Evolutionary conservation across 2,113 vertebrate species (phyloP).

Genomic region (Otocyon megalotis): DNA sequence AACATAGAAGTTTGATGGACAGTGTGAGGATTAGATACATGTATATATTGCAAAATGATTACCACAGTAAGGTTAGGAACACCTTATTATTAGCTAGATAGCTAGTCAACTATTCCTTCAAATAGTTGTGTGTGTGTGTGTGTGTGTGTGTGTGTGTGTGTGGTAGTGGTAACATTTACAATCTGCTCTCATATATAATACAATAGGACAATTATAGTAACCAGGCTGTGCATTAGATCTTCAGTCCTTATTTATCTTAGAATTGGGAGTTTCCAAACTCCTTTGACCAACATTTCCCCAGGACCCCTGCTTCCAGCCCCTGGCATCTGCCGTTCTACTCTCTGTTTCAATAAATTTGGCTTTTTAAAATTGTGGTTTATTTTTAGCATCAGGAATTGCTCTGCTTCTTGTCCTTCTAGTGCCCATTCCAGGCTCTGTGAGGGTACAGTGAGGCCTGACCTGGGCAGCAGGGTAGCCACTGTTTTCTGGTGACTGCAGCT

Average conservation of each 20-base stretch:
- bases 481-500: not conserved
- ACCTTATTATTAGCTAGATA: too few relatives aligned
- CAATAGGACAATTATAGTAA: not conserved
- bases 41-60: not conserved
- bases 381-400: not conserved
- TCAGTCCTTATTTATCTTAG: not conserved
- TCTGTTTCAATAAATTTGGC: not conserved
- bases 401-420: not conserved
- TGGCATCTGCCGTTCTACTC: not conserved
- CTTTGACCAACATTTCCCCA: not conserved
- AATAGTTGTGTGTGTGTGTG: not conserved
- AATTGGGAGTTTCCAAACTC: not conserved
- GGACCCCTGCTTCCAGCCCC: not conserved
- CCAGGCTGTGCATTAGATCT: not conserved
- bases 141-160: not conserved
- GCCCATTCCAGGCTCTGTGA: accelerated
- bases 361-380: not conserved
- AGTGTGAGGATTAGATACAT: not conserved
- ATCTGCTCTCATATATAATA: not conserved
- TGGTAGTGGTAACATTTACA: not conserved
- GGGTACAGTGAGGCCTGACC: too few relatives aligned
- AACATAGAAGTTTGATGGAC: not conserved
- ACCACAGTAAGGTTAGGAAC: not conserved
- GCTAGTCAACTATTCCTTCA: not conserved
- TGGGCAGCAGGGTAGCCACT: too few relatives aligned